Percentiles rank a stretch among this genome's conserved stretches.
Evolutionary conservation across 2,113 vertebrate species (phyloP).

Genomic region (Protomyctophum bolini): DNA sequence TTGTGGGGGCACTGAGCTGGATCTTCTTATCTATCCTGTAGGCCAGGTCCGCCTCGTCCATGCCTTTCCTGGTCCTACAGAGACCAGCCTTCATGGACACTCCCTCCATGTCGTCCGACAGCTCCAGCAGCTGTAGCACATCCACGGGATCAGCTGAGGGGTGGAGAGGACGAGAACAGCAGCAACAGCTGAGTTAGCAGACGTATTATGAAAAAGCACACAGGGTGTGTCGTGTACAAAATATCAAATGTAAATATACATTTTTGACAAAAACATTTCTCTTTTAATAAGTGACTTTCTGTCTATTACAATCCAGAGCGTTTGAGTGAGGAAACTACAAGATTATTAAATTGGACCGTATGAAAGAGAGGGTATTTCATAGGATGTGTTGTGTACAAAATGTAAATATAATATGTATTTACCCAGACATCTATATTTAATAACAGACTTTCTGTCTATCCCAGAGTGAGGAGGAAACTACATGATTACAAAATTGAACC

Average conservation of each 20-base stretch:
- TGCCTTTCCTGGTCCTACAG: constrained; percentile 78
- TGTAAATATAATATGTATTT: neutral
- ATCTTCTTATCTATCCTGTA: constrained; percentile 83
- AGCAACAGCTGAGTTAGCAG: constrained; percentile 10
- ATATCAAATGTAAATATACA: too few relatives aligned
- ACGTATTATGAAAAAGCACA: neutral
- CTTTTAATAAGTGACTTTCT: too few relatives aligned
- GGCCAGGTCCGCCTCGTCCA: constrained; percentile 78
- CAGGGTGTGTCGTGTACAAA: neutral
- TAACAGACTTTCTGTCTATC: constrained; percentile 1
- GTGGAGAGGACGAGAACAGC: constrained; percentile 12
- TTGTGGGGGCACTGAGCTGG: constrained; percentile 81
- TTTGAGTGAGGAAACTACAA: too few relatives aligned
- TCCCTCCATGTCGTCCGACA: constrained; percentile 80
- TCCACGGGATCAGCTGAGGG: constrained; percentile 79
- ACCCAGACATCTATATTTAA: neutral
- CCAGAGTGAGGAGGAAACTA: neutral
- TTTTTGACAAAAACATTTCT: too few relatives aligned
- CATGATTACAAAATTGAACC: neutral
- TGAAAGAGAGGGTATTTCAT: too few relatives aligned
- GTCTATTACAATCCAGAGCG: too few relatives aligned
- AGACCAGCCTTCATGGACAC: constrained; percentile 82
- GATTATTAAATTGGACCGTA: too few relatives aligned
- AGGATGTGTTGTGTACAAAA: too few relatives aligned
- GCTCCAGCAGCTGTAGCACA: constrained; percentile 78